Conservation (phyloP, 2,888 invertebrate genomes). For the Drosophila anomelani region DNA sequence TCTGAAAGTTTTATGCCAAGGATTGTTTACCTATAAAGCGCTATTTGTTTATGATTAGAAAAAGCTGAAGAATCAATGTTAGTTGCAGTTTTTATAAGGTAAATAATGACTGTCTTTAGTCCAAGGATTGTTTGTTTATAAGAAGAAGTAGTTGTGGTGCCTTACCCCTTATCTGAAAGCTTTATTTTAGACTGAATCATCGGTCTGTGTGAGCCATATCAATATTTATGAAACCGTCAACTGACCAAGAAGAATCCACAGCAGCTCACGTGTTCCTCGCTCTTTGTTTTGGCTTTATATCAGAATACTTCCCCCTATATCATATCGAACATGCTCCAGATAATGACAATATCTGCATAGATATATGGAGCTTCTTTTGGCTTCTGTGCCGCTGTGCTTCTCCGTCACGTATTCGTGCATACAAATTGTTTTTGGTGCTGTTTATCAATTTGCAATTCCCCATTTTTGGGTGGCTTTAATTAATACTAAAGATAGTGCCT, state of each 20-base stretch:
- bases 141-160: background rate
- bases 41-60: constrained; percentile 1
- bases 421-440: constrained; percentile 49
- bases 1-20: constrained; percentile 13
- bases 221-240: constrained; percentile 14
- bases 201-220: background rate
- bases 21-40: constrained; percentile 3
- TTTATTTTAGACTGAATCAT: constrained; percentile 5
- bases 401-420: constrained; percentile 43
- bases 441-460: constrained; percentile 77
- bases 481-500: constrained; percentile 76
- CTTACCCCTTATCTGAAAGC: background rate
- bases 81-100: background rate
- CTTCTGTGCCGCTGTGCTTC: constrained; percentile 7
- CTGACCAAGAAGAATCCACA: constrained; percentile 16
- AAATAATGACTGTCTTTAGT: background rate
- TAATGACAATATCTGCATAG: constrained; percentile 29
- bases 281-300: constrained; percentile 27
- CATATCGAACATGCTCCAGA: constrained; percentile 26
- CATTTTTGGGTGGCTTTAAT: constrained; percentile 70
- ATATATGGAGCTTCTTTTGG: constrained; percentile 29
- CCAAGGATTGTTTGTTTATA: background rate
- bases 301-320: constrained; percentile 6
- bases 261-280: constrained; percentile 28
- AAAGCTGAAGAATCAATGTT: background rate